A percentile compares a stretch with the other conserved stretches of the same genome.
These are phyloP conservation scores for Andrena trimmerana DNA, from an alignment of 2,888 invertebrate species.

Conservation along the genomic window DNA sequence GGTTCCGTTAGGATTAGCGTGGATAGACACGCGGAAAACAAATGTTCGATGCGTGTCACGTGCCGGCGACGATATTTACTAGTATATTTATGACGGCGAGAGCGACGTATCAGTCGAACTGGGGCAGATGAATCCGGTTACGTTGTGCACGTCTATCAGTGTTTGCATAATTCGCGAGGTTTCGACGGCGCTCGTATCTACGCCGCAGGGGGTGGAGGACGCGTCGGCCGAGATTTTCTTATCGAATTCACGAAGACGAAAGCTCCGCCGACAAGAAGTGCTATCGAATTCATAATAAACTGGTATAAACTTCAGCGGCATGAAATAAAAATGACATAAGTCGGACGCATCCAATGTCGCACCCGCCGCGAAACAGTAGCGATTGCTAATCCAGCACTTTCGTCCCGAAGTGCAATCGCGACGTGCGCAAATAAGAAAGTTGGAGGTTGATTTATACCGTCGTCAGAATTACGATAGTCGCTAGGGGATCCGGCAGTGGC, in stretches of 20 bases:
- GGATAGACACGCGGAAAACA: conserved; percentile 55
- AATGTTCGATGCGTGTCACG: conserved; percentile 42
- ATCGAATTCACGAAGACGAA: too few species aligned
- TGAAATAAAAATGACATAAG: background rate
- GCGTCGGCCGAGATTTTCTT: too few species aligned
- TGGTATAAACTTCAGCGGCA: background rate
- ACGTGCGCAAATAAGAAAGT: background rate
- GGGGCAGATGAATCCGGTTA: conserved; percentile 43
- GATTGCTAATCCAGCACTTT: background rate
- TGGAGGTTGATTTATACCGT: background rate
- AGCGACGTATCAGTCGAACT: conserved; percentile 43
- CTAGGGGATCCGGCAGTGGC: background rate
- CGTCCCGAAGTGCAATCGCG: background rate
- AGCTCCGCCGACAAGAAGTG: too few species aligned
- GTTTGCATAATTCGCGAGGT: conserved; percentile 38
- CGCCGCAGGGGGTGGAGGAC: background rate
- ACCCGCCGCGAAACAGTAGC: background rate
- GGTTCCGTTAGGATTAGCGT: background rate
- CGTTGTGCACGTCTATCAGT: conserved; percentile 25
- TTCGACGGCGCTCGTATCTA: background rate
- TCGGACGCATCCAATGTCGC: background rate
- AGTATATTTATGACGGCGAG: conserved; percentile 42
- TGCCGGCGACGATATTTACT: conserved; percentile 28
- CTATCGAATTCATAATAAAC: background rate
- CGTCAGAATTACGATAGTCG: background rate